Percentiles rank a stretch among this genome's conserved stretches.
Evolutionary conservation across 2,797 vertebrate species (phyloP).

Genomic region (Acanthopagrus latus): DNA sequence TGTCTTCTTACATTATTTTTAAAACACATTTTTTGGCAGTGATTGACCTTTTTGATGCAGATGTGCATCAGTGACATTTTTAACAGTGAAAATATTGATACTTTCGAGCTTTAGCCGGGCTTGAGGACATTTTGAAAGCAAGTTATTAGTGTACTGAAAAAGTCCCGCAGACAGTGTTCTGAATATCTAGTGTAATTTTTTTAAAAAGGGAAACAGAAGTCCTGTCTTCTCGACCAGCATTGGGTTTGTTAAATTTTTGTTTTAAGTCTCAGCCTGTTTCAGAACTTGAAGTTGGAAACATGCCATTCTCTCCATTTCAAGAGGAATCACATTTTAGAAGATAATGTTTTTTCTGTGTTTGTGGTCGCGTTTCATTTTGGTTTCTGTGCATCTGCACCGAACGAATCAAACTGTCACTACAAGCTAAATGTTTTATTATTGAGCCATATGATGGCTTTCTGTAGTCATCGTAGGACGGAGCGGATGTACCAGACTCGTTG

Average conservation of each 20-base stretch:
- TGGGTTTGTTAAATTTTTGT: not conserved
- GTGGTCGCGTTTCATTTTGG: constrained; percentile 29
- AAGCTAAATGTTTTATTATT: constrained; percentile 18
- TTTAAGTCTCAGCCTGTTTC: not conserved
- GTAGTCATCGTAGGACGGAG: constrained; percentile 23
- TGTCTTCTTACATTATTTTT: constrained; percentile 6
- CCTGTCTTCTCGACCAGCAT: constrained; percentile 9
- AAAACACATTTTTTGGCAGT: constrained; percentile 5
- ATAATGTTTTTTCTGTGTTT: constrained; percentile 17
- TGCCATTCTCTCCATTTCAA: constrained; percentile 22
- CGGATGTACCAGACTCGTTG: constrained; percentile 8
- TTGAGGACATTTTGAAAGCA: constrained; percentile 3
- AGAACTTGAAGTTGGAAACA: constrained; percentile 21
- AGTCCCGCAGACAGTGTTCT: constrained; percentile 23
- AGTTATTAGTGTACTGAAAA: constrained; percentile 24
- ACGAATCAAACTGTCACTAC: constrained; percentile 33
- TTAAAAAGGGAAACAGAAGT: constrained; percentile 35
- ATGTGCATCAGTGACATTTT: constrained; percentile 25
- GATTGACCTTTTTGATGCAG: constrained; percentile 11
- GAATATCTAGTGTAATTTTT: constrained; percentile 37
- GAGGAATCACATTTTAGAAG: constrained; percentile 41
- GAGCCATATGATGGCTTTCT: constrained; percentile 22
- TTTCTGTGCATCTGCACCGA: constrained; percentile 55
- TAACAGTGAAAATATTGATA: constrained; percentile 8
- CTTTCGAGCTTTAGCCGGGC: not conserved